Evolutionary conservation across 1,140 invertebrate genomes (phyloP).

Genomic region (Zeugodacus cucurbitae): DNA sequence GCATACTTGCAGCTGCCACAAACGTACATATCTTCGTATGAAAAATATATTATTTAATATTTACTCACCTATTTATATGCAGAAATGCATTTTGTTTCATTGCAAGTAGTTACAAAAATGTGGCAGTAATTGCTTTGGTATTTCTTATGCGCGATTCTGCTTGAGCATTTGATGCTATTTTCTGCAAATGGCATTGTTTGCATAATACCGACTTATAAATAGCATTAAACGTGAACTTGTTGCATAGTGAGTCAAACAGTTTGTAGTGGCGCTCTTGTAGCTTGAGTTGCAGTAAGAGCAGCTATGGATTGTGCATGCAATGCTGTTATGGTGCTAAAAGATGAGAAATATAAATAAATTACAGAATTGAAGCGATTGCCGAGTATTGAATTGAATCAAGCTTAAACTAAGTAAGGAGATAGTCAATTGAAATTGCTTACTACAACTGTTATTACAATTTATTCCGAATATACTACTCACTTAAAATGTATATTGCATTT

Average conservation of each 20-base stretch:
- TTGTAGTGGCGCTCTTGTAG: neutral
- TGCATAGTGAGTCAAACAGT: neutral
- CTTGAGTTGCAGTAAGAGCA: too few species aligned
- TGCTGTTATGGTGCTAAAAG: neutral
- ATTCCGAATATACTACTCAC: too few species aligned
- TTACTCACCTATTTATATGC: neutral
- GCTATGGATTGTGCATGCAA: neutral
- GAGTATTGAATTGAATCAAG: too few species aligned
- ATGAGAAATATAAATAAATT: too few species aligned
- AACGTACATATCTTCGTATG: neutral
- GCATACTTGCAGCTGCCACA: neutral
- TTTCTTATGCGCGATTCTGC: neutral
- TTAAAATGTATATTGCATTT: too few species aligned
- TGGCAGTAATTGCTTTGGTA: conserved; percentile 24
- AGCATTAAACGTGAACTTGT: conserved; percentile 14
- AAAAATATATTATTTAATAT: neutral
- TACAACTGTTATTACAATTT: neutral
- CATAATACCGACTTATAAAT: conserved; percentile 33
- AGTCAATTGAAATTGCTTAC: neutral
- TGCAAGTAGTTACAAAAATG: conserved; percentile 8
- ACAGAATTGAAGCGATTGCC: too few species aligned
- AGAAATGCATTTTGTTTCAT: conserved; percentile 3
- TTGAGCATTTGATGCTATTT: neutral
- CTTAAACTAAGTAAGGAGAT: neutral
- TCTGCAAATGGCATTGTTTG: conserved; percentile 11